Conservation (phyloP, 2,888 invertebrate species). For the Leucophora obtusa region DNA sequence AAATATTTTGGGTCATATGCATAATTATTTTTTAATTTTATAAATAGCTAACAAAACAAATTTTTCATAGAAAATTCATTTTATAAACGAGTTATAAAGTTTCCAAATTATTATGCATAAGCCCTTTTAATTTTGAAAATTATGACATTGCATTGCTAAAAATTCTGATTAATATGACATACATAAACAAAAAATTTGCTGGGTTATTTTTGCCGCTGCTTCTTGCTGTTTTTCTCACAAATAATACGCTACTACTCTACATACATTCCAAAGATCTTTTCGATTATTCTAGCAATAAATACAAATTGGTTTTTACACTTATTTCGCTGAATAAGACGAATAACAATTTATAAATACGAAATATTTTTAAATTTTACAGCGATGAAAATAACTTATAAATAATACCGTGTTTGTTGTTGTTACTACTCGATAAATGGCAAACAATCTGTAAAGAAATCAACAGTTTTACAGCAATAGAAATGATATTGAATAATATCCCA, state of each 20-base stretch:
- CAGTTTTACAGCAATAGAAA: not conserved
- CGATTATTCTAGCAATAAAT: not conserved
- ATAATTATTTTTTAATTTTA: no score
- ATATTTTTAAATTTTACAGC: conserved; percentile 24
- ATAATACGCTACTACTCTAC: not conserved
- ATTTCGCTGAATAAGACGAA: not conserved
- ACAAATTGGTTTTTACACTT: not conserved
- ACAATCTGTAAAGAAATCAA: conserved; percentile 19
- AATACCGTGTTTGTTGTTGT: conserved; percentile 14
- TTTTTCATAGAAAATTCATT: no score
- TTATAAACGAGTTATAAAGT: no score
- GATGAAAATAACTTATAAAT: conserved; percentile 43
- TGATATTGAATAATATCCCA: no score
- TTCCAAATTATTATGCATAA: no score
- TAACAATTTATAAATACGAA: not conserved
- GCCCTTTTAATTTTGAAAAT: no score
- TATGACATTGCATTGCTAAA: no score
- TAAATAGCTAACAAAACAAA: no score
- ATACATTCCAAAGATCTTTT: not conserved
- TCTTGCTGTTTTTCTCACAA: no score
- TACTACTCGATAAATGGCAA: conserved; percentile 34
- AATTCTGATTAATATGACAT: no score
- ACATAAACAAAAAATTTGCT: not conserved
- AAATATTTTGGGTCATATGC: no score
- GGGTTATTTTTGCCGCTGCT: not conserved